Percentiles rank a stretch among this genome's conserved stretches.
Conservation (phyloP, 2,888 invertebrate genomes). For the Tolmerus cingulatus region DNA sequence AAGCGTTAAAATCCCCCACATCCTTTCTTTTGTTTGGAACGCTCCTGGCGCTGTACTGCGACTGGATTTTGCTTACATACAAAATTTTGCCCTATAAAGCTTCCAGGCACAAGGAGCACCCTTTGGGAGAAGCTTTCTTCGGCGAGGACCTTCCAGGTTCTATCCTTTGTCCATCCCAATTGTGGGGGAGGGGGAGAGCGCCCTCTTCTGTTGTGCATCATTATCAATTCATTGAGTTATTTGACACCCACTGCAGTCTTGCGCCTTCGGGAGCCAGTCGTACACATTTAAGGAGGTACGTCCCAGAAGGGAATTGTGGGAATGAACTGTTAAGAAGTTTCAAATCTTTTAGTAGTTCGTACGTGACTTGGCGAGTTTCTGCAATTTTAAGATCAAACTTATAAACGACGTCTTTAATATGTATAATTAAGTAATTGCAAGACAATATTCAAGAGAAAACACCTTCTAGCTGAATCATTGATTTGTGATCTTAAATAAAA, state of each 20-base stretch:
- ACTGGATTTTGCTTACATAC: background rate
- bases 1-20: background rate
- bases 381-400: background rate
- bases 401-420: background rate
- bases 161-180: background rate
- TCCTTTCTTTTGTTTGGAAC: background rate
- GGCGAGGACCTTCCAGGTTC: background rate
- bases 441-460: too few relatives aligned
- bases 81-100: background rate
- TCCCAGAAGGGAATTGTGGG: background rate
- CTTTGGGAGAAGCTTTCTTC: background rate
- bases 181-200: background rate
- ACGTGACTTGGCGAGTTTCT: background rate
- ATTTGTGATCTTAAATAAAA: too few relatives aligned
- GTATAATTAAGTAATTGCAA: too few relatives aligned
- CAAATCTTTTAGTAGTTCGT: background rate
- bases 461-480: too few relatives aligned
- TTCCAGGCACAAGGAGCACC: background rate
- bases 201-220: background rate
- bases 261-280: background rate
- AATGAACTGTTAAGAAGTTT: background rate
- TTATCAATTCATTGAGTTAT: background rate
- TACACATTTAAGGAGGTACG: background rate
- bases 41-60: background rate
- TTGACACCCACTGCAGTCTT: background rate